Conservation (phyloP, 1,140 invertebrate species). For the Medauroidea extradentata region DNA sequence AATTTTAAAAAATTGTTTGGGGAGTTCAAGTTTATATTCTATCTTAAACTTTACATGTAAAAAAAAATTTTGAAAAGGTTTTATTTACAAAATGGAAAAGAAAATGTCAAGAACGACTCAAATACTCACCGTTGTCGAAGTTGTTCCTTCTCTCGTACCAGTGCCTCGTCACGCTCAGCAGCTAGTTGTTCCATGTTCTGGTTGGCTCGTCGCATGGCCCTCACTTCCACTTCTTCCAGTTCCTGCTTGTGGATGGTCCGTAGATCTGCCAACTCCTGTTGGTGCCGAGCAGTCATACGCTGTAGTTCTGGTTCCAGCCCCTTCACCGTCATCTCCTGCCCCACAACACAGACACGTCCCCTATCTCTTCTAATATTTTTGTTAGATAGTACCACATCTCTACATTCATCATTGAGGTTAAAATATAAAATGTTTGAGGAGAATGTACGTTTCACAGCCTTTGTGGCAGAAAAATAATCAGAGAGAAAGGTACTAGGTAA, state of each 20-base stretch:
- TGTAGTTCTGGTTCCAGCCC: constrained; percentile 67
- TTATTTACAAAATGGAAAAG: neutral
- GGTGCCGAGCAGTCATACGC: constrained; percentile 57
- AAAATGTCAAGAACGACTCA: no score
- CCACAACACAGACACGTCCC: neutral
- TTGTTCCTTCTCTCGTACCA: constrained; percentile 46
- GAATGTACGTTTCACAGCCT: no score
- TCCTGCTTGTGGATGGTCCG: constrained; percentile 55
- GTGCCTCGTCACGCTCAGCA: constrained; percentile 46
- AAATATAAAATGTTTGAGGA: no score
- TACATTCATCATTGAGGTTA: no score
- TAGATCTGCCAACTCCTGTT: constrained; percentile 55
- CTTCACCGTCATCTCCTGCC: constrained; percentile 64
- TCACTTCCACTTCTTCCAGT: constrained; percentile 52
- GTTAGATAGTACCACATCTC: no score
- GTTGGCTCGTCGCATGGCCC: constrained; percentile 48
- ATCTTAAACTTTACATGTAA: no score
- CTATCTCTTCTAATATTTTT: no score
- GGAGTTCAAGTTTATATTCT: no score
- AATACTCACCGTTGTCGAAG: constrained; percentile 39
- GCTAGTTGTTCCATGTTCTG: constrained; percentile 46
- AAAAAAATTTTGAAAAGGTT: neutral
- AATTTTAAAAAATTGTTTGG: no score
- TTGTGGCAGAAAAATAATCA: no score
- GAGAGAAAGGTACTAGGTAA: no score